phyloP scores from a whole-genome alignment of 2,113 vertebrate species.

The Nerophis ophidion region DNA sequence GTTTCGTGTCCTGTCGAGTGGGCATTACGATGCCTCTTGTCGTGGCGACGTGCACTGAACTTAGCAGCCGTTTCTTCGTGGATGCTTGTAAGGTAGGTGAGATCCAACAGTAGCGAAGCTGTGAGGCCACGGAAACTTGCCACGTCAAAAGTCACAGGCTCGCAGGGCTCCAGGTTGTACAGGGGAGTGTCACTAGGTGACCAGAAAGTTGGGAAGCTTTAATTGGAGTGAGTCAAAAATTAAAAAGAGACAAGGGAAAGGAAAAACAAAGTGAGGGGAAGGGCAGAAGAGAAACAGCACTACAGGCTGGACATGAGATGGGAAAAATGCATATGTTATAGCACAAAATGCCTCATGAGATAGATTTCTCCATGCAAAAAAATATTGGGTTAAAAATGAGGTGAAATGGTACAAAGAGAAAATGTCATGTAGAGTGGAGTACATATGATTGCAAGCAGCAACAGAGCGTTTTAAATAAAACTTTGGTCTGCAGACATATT shows the following conservation, averaged over 20 bases:
- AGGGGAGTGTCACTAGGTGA: constrained; percentile 98
- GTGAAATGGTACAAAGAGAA: neutral
- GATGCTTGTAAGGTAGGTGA: constrained; percentile 94
- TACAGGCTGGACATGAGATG: constrained; percentile 35
- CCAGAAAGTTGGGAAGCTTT: constrained; percentile 99
- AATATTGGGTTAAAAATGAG: neutral
- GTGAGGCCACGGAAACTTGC: constrained; percentile 91
- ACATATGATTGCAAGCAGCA: neutral
- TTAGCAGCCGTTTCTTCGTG: constrained; percentile 84
- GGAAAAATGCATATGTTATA: constrained; percentile 5
- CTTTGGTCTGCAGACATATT: no score
- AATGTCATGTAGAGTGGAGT: neutral
- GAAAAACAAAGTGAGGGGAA: constrained; percentile 67
- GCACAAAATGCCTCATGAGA: neutral
- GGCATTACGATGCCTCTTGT: constrained; percentile 77
- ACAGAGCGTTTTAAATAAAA: neutral
- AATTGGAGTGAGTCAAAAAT: constrained; percentile 84
- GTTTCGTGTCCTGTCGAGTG: constrained; percentile 66
- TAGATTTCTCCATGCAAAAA: neutral
- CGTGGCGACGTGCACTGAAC: constrained; percentile 80
- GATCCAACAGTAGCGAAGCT: constrained; percentile 87
- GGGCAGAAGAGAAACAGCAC: constrained; percentile 47
- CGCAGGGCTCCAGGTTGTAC: constrained; percentile 97
- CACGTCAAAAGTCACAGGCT: constrained; percentile 93
- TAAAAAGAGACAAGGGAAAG: constrained; percentile 73